Conservation (phyloP, 2,888 invertebrate species). For the Amphipoea oculea region DNA sequence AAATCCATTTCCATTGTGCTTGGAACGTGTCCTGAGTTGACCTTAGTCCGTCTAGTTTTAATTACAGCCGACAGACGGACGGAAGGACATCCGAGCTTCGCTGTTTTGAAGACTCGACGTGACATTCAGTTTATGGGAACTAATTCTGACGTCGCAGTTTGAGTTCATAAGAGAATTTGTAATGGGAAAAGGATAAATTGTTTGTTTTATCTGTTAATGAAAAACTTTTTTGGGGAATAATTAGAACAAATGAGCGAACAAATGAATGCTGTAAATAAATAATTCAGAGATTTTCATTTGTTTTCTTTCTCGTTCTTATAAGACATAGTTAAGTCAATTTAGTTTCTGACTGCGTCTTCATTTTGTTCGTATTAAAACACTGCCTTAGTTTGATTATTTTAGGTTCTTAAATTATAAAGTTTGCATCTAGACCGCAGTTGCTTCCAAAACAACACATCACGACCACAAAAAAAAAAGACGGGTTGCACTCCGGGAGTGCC, state of each 20-base stretch:
- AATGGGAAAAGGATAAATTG: background rate
- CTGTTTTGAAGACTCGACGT: slow-evolving; percentile 61
- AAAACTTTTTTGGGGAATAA: background rate
- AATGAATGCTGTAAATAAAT: background rate
- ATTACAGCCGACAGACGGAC: slow-evolving; percentile 67
- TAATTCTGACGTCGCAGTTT: slow-evolving; percentile 32
- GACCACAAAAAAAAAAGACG: too few species aligned
- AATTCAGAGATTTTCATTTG: background rate
- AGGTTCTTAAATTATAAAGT: too few species aligned
- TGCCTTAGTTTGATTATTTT: background rate
- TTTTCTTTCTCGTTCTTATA: background rate
- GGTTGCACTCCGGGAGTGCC: too few species aligned
- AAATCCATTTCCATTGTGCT: slow-evolving; percentile 51
- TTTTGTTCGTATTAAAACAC: background rate
- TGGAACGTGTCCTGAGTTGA: slow-evolving; percentile 54
- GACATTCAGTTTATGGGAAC: slow-evolving; percentile 30
- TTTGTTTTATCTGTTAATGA: background rate
- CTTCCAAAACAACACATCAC: background rate
- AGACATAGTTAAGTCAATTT: background rate
- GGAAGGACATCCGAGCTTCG: slow-evolving; percentile 58
- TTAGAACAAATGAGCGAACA: background rate
- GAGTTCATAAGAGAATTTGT: slow-evolving; percentile 28
- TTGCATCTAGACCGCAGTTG: background rate
- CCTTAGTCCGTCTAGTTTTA: slow-evolving; percentile 66
- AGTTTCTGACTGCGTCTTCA: background rate